Evolutionary conservation across 2,888 invertebrate species (phyloP).

Genomic region (Acanthosepion pharaonis): DNA sequence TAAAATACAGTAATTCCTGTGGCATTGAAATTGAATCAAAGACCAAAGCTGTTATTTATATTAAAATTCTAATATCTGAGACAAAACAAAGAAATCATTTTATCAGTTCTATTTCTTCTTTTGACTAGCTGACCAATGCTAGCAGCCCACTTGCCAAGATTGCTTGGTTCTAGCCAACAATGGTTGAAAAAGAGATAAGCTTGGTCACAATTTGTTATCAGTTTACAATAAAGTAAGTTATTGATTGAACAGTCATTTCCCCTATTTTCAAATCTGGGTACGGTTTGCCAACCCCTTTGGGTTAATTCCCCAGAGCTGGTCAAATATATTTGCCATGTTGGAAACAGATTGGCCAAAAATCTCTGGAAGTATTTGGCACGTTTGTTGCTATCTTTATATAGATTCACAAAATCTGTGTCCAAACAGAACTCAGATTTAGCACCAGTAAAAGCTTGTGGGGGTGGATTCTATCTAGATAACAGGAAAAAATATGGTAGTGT

Average conservation of each 20-base stretch:
- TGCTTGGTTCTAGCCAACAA: too few species aligned
- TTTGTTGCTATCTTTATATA: neutral
- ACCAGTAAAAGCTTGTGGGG: neutral
- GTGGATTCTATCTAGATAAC: neutral
- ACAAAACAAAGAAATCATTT: too few species aligned
- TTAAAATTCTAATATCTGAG: too few species aligned
- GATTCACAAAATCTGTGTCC: neutral
- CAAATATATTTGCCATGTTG: neutral
- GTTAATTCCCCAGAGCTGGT: slow-evolving; percentile 1
- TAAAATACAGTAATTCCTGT: too few species aligned
- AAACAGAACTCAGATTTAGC: neutral
- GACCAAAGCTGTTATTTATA: too few species aligned
- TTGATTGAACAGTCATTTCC: neutral
- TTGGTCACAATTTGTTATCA: too few species aligned
- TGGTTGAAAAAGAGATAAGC: too few species aligned
- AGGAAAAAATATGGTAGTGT: neutral
- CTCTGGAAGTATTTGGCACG: neutral
- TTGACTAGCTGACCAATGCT: too few species aligned
- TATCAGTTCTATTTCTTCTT: too few species aligned
- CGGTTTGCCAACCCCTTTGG: slow-evolving; percentile 33
- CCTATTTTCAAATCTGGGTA: neutral
- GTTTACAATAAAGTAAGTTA: neutral
- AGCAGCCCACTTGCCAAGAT: too few species aligned
- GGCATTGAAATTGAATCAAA: too few species aligned
- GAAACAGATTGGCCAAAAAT: neutral